Evolutionary conservation across 64 coral and sea anemone genomes (phyloP), one percentile per base, ranked within the genome.

Genomic region (Acropora tenuis): DNA sequence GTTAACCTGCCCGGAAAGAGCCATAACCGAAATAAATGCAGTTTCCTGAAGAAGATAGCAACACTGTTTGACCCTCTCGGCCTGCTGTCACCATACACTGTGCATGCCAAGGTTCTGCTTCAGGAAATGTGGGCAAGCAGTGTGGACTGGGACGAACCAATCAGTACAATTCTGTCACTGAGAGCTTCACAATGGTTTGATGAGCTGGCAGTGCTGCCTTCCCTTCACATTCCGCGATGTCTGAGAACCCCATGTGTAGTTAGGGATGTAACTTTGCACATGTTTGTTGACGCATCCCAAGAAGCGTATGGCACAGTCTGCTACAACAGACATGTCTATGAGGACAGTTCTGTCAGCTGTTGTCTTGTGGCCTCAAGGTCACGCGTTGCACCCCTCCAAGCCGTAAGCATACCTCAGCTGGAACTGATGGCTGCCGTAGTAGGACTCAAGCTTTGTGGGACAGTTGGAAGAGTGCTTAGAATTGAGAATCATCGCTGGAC

Each of bases 51-150:
- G 42, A 10, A 77, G 80, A 42, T 49, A 78, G 76, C 80, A 19
- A 71, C 69, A 42, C 66, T 92, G 71, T 92, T 92, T 55, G 90
- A 92, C 75, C 80, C 90, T n/a, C 55, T 92, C 15, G 80, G 90
- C n/a, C 19, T 85, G 50, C 40, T 92, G 59, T 63, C 59, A 63
- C 59, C 59, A 63, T 63, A 63, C 12, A 63, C 59, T 12, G 59
- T 63, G 59, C 59, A 13, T 63, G 59, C 59, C 59, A 63, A 63
- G 12, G 59, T 63, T 15, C 59, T 63, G 8, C 59, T 79, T 15
- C 69, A 83, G 60, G 50, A 91, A 48, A 91, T n/a, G n/a, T n/a
- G n/a, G n/a, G n/a, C n/a, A n/a, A n/a, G n/a, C n/a, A n/a, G n/a
- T n/a, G n/a, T n/a, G n/a, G n/a, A n/a, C n/a, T n/a, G n/a, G n/a